A percentile compares a stretch with the other conserved stretches of the same genome.
These are phyloP conservation scores for Conomelus anceps DNA, from an alignment of 2,888 invertebrate genomes.

Conservation along the genomic window DNA sequence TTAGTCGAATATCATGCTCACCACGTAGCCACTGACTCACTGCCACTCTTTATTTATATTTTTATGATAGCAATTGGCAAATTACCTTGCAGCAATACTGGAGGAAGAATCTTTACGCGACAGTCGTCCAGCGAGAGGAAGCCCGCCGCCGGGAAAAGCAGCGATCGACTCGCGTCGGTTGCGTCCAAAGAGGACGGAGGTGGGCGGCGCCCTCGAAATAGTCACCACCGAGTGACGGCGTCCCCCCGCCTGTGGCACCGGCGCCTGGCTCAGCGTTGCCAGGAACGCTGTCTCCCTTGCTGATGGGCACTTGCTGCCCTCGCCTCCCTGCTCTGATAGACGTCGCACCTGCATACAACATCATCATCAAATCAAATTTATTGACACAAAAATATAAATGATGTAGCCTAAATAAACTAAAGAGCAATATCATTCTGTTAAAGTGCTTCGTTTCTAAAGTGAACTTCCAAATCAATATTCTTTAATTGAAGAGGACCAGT, in stretches of 20 bases:
- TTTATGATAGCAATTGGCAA: neutral
- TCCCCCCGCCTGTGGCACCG: slow-evolving; percentile 65
- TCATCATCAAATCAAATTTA: no score
- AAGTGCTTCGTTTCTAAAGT: no score
- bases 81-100: slow-evolving; percentile 38
- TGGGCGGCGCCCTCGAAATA: slow-evolving; percentile 71
- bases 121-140: slow-evolving; percentile 32
- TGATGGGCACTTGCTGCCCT: slow-evolving; percentile 65
- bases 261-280: slow-evolving; percentile 70
- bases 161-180: slow-evolving; percentile 75
- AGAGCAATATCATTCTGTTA: no score
- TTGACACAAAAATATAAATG: no score
- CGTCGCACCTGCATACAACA: slow-evolving; percentile 56
- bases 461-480: no score
- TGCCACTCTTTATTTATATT: no score
- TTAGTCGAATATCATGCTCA: no score
- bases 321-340: slow-evolving; percentile 70
- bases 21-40: no score
- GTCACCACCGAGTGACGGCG: slow-evolving; percentile 80
- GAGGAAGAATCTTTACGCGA: slow-evolving; percentile 42
- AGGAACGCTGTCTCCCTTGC: slow-evolving; percentile 75
- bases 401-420: no score
- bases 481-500: no score
- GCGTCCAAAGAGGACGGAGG: slow-evolving; percentile 59
- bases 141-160: slow-evolving; percentile 58